Base-by-base conservation (phyloP, 1,140 invertebrate genomes). In the Camponotus floridanus region DNA sequence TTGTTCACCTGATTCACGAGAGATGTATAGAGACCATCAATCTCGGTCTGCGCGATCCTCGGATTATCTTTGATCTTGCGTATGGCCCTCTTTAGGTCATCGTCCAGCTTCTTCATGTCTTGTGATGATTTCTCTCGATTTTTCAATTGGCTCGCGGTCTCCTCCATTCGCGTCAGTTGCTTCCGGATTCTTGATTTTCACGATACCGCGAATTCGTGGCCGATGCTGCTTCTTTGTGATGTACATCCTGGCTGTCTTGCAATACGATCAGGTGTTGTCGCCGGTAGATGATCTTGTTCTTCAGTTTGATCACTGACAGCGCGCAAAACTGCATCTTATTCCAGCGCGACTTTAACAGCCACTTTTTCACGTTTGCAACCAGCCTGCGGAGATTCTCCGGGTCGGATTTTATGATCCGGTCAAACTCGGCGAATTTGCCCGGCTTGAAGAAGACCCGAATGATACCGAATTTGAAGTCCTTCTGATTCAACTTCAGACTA, bases 381-480 rank as follows among this genome's bases (percentile, higher is more conserved):
- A 99, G 97, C 33, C 96, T 95, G 71, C 97, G 96, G 86, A 99
- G 94, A 94, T 98, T 98, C 87, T 99, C 98, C 0, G 98, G 98
- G 95, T 99, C 99, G 1, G 98, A 98, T 91, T 97, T 97, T 98
- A 99, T 98, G 74, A 99, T 98, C 88, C 98, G 97, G 95, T 99
- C 99, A 95, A 99, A 99, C 95, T 99, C 99, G 0, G 98, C 98
- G 95, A 99, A 99, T 94, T 99, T 99, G 61, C 99, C 99, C 0
- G 99, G 98, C 31, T 98, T 96, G 96, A 99, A 99, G 95, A 99
- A 99, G 9, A 99, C 98, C 93, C 98, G 98, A 0, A 99, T 99
- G 86, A 99, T 96, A 36, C 99, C 99, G 95, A 99, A 99, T 93
- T 98, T 98, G 95, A 98, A 99, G 94, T 99, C 99, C 86, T 97